phyloP scores from a whole-genome alignment of 2,888 invertebrate species.

The Callyntrura sp. region DNA sequence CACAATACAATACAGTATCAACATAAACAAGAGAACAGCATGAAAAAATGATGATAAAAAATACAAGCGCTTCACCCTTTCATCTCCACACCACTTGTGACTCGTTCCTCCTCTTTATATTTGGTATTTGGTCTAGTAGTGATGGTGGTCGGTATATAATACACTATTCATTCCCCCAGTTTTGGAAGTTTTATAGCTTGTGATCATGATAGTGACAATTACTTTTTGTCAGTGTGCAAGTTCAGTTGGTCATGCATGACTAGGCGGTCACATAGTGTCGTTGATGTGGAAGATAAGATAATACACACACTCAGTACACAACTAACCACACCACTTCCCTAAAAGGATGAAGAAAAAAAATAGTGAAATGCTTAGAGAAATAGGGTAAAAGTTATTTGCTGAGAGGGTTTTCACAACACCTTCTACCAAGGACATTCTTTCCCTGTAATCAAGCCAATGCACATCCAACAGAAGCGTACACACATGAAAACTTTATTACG shows the following conservation, averaged over 20 bases:
- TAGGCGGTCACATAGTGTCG: too few species aligned
- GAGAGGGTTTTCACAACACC: too few species aligned
- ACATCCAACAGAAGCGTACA: neutral
- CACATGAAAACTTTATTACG: neutral
- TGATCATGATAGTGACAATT: constrained; percentile 8
- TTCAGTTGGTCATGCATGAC: too few species aligned
- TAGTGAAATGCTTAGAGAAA: too few species aligned
- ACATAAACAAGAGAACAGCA: neutral
- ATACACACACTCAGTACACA: too few species aligned
- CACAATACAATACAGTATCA: too few species aligned
- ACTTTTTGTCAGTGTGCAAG: too few species aligned
- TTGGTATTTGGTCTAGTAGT: neutral
- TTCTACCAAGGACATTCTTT: too few species aligned
- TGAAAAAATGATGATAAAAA: neutral
- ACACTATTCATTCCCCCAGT: neutral
- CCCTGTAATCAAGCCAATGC: neutral
- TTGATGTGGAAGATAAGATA: too few species aligned
- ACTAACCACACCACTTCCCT: too few species aligned
- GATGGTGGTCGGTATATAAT: neutral
- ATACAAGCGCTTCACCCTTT: neutral
- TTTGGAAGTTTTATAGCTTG: neutral
- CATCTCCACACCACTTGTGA: neutral
- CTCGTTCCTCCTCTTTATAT: neutral
- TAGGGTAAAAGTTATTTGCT: too few species aligned
- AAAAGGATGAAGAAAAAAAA: too few species aligned